These are phyloP conservation scores for Drosophila takahashii DNA, from an alignment of 1,140 invertebrate species.

Conservation along the genomic window DNA sequence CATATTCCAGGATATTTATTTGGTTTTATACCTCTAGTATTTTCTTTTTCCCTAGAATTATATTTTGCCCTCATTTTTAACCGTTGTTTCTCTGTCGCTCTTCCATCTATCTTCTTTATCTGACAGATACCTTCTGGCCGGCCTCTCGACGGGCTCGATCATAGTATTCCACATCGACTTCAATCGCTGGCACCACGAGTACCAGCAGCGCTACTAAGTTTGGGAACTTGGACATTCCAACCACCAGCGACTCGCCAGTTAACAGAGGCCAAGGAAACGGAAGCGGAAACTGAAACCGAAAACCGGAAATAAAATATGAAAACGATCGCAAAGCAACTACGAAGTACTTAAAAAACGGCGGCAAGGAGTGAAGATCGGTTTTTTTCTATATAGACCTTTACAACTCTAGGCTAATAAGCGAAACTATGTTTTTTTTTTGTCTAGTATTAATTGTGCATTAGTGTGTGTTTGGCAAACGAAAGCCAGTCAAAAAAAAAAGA, in stretches of 20 bases:
- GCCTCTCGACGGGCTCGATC: conserved; percentile 97
- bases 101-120: conserved; percentile 1
- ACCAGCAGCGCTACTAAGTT: conserved; percentile 94
- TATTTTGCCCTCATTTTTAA: neutral
- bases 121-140: conserved; percentile 96
- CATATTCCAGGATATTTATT: too few relatives aligned
- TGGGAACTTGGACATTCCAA: conserved; percentile 1
- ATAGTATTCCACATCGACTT: conserved; percentile 99
- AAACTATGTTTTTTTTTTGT: conserved; percentile 62
- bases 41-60: neutral
- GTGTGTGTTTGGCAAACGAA: conserved; percentile 40
- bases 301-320: neutral
- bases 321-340: conserved; percentile 22
- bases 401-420: conserved; percentile 74
- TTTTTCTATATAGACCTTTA: conserved; percentile 72
- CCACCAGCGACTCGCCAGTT: conserved; percentile 14
- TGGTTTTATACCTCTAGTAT: too few relatives aligned
- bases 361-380: conserved; percentile 18
- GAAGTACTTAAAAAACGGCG: conserved; percentile 38
- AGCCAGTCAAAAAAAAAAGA: conserved; percentile 37
- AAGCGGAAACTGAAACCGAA: conserved; percentile 16
- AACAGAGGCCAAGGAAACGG: conserved; percentile 21
- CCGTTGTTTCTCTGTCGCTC: neutral
- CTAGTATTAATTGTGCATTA: conserved; percentile 60
- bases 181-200: conserved; percentile 99